Evolutionary conservation across 1,140 invertebrate species (phyloP), one percentile per base, ranked within the genome.

Genomic region (Metopolophium dirhodum): DNA sequence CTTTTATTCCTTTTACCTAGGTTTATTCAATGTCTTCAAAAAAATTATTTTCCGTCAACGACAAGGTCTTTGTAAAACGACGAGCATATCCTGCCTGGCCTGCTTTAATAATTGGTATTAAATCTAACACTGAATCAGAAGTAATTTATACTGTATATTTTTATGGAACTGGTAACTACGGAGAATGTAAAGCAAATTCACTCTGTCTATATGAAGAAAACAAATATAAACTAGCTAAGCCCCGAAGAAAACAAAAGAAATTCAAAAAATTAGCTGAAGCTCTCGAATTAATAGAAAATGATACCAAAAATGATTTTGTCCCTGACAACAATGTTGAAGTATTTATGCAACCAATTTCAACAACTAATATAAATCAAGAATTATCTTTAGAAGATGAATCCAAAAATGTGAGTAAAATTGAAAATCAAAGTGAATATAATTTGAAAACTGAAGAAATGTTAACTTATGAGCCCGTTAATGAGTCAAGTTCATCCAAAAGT

Each of bases 1-100:
- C 18, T 68, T n/a, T 14, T 68, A 77, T 77, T n/a, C n/a, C 14
- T 77, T 77, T 35, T 77, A 20, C 0, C 61, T 41, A 88, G 61
- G 68, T 57, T 83, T 20, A n/a, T n/a, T 23, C 68, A 91, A 91
- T 91, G 90, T 35, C 90, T 83, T 77, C 41, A 20, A 23, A 87
- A 68, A 35, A 57, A 45, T 18, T n/a, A 54, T 91, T 91, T 86
- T 51, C 35, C 26, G 23, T 92, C 22, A 85, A 90, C 37, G 98
- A 99, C 95, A 97, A 98, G 95, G 98, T 99, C 93, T 99, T 99
- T 95, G 98, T 98, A 47, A 99, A 99, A 96, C 98, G 99, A 90
- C 98, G 98, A 95, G 98, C 98, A 94, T 99, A 99, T 96, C 98
- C 98, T 94, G 97, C 98, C 94, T 99, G 98, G 98, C 98, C 98